Evolutionary conservation across 2,888 invertebrate species (phyloP).

Genomic region (Diadegma fenestrale): DNA sequence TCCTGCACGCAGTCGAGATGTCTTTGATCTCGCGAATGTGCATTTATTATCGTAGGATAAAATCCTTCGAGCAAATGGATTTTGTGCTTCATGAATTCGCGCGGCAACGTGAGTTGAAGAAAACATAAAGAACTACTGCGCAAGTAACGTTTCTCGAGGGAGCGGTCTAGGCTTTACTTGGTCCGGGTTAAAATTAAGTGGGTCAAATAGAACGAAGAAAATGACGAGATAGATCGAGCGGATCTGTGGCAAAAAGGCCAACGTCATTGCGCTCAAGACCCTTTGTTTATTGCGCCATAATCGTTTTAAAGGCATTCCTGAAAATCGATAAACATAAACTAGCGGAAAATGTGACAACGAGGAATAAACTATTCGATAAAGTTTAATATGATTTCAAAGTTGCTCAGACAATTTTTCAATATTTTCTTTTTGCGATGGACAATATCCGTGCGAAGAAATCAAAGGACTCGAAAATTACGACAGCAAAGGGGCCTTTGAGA

Average conservation of each 20-base stretch:
- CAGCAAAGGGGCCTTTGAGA: not conserved
- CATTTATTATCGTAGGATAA: constrained; percentile 52
- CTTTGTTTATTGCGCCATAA: constrained; percentile 71
- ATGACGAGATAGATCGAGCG: constrained; percentile 43
- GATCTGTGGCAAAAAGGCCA: constrained; percentile 86
- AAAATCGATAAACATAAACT: not conserved
- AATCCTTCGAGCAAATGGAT: constrained; percentile 45
- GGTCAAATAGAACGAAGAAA: constrained; percentile 72
- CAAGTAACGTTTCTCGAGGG: constrained; percentile 71
- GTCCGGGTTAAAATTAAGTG: constrained; percentile 70
- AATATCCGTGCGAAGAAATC: constrained; percentile 20
- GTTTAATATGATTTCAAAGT: not conserved
- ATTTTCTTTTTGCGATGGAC: not conserved
- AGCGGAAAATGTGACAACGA: not conserved
- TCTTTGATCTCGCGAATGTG: constrained; percentile 34
- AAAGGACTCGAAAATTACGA: constrained; percentile 37
- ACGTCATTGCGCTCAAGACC: constrained; percentile 87
- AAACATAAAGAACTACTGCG: constrained; percentile 1
- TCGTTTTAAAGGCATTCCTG: not conserved
- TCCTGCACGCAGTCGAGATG: constrained; percentile 19
- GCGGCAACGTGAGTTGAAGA: constrained; percentile 36
- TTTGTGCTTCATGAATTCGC: constrained; percentile 72
- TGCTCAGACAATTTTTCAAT: not conserved
- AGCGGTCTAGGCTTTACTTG: constrained; percentile 72
- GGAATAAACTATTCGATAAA: not conserved